Conservation (phyloP, 1,140 invertebrate species). For the Aphis craccivora region DNA sequence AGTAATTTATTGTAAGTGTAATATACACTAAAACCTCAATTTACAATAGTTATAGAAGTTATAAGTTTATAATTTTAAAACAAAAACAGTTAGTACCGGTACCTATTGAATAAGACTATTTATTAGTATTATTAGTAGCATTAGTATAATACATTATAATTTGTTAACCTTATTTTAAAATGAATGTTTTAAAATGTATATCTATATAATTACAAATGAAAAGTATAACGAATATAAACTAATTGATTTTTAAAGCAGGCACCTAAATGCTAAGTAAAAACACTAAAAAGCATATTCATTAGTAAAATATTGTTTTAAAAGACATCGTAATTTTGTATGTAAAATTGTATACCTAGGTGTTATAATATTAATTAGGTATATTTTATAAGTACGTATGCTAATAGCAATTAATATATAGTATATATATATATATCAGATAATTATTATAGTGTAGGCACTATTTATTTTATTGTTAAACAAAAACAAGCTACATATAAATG, state of each 20-base stretch:
- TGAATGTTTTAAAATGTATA: background rate
- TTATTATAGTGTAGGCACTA: too few species aligned
- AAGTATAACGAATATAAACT: background rate
- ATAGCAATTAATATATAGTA: too few species aligned
- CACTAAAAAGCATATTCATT: background rate
- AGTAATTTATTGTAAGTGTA: background rate
- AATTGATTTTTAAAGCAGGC: background rate
- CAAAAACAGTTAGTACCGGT: background rate
- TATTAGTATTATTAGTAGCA: too few species aligned
- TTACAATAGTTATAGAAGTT: background rate
- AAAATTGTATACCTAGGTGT: background rate
- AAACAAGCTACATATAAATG: background rate
- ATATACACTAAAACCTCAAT: background rate
- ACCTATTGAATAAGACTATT: background rate
- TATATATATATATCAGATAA: too few species aligned
- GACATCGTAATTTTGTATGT: background rate
- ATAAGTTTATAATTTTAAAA: background rate
- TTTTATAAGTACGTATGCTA: too few species aligned
- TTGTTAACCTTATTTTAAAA: background rate
- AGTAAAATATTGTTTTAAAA: constrained; percentile 3
- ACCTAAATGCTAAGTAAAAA: background rate
- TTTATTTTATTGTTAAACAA: background rate
- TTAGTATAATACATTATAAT: background rate
- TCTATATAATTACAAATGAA: background rate
- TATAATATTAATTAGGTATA: too few species aligned